A percentile compares a stretch with the other conserved stretches of the same genome.
Evolutionary conservation across 1,140 invertebrate species (phyloP).

Genomic region (Trinorchestia longiramus): DNA sequence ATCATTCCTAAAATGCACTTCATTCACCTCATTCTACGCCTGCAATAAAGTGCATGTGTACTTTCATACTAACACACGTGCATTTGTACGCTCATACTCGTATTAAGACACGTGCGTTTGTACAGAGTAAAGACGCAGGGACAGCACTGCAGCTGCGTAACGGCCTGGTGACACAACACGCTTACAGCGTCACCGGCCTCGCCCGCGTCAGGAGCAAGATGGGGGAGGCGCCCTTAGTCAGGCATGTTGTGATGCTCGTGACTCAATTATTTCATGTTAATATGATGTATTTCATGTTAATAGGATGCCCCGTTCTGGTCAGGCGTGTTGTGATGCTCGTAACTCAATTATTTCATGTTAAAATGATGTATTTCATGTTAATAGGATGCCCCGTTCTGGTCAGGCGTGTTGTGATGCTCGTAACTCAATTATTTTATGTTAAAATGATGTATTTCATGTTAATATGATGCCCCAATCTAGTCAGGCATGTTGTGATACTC

Average conservation of each 20-base stretch:
- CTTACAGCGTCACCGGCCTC: slow-evolving; percentile 81
- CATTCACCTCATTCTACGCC: no score
- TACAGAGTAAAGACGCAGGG: slow-evolving; percentile 75
- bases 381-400: no score
- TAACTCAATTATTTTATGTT: background rate
- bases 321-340: slow-evolving; percentile 55
- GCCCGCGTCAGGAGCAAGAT: slow-evolving; percentile 77
- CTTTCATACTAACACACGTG: no score
- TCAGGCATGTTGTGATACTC: slow-evolving; percentile 54
- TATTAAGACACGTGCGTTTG: background rate
- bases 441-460: no score
- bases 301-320: no score
- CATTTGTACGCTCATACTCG: background rate
- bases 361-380: no score
- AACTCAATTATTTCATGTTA: no score
- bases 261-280: no score
- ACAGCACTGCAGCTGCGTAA: slow-evolving; percentile 73
- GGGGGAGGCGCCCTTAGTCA: slow-evolving; percentile 73
- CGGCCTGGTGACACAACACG: slow-evolving; percentile 78
- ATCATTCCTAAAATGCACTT: no score
- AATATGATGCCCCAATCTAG: no score
- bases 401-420: slow-evolving; percentile 55
- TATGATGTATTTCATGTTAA: no score
- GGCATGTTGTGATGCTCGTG: slow-evolving; percentile 50
- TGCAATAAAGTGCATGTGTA: no score